These are phyloP conservation scores for Lasioglossum leucozonium DNA, from an alignment of 2,888 invertebrate species.

Conservation along the genomic window DNA sequence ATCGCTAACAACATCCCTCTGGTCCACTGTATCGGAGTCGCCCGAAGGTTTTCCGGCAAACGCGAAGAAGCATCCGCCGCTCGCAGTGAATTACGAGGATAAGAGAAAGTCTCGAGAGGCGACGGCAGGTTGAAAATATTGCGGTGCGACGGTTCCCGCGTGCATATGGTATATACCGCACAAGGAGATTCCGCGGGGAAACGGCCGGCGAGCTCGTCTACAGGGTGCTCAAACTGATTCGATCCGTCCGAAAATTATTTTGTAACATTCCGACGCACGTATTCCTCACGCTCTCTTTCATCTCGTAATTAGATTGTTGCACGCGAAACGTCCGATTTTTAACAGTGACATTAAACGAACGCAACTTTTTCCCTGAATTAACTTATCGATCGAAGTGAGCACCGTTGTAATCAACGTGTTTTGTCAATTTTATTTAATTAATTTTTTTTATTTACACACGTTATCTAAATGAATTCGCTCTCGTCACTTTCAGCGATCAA, in stretches of 20 bases:
- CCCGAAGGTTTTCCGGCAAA: constrained; percentile 9
- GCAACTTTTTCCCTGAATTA: too few species aligned
- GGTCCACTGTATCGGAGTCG: background rate
- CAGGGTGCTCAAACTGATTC: background rate
- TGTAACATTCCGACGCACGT: background rate
- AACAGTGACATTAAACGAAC: too few species aligned
- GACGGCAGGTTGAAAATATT: constrained; percentile 62
- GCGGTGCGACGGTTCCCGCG: constrained; percentile 33
- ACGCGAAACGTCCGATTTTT: too few species aligned
- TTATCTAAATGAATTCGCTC: too few species aligned
- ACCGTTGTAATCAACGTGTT: too few species aligned
- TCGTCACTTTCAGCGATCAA: too few species aligned
- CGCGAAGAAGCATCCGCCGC: constrained; percentile 19
- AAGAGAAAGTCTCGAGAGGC: constrained; percentile 51
- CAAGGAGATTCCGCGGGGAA: constrained; percentile 47
- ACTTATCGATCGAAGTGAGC: too few species aligned
- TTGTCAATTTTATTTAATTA: too few species aligned
- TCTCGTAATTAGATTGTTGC: too few species aligned
- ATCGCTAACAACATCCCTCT: constrained; percentile 29
- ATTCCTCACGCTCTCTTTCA: background rate
- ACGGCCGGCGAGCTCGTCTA: background rate
- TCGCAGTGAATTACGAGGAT: constrained; percentile 56
- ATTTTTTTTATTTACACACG: too few species aligned
- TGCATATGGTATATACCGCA: constrained; percentile 24
- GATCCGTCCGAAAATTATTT: background rate